phyloP scores from a whole-genome alignment of 2,113 vertebrate species.

The Heloderma charlesbogerti region DNA sequence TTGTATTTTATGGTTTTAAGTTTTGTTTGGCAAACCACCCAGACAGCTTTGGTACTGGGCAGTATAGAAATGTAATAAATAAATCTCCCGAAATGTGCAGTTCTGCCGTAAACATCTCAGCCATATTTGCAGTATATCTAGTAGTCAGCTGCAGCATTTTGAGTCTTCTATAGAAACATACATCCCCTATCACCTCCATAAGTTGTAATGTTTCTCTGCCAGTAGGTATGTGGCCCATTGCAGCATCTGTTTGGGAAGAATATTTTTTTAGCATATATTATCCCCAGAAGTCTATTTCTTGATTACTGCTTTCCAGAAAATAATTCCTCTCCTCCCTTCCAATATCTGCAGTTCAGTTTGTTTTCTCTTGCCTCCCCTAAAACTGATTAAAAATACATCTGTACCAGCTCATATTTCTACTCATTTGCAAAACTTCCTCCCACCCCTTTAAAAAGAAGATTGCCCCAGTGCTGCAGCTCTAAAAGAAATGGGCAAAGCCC shows the following conservation, averaged over 20 bases:
- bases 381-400: slow-evolving; percentile 51
- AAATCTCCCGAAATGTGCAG: neutral
- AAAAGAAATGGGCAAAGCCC: slow-evolving; percentile 54
- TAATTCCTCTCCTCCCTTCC: slow-evolving; percentile 10
- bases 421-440: slow-evolving; percentile 39
- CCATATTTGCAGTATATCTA: neutral
- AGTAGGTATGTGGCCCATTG: neutral
- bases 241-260: fast-evolving
- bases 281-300: slow-evolving; percentile 53
- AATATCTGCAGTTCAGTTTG: slow-evolving; percentile 58
- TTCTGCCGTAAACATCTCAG: neutral
- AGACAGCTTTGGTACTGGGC: too few relatives aligned
- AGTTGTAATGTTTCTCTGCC: slow-evolving; percentile 1
- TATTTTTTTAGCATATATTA: slow-evolving; percentile 21
- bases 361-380: neutral
- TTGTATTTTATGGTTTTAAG: too few relatives aligned
- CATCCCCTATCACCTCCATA: neutral
- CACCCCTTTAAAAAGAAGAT: slow-evolving; percentile 31
- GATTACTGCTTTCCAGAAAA: neutral
- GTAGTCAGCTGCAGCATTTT: neutral
- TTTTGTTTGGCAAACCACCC: too few relatives aligned
- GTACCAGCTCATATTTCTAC: slow-evolving; percentile 60
- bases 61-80: too few relatives aligned
- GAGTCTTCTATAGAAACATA: neutral
- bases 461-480: slow-evolving; percentile 25